phyloP scores from a whole-genome alignment of 2,113 vertebrate species.

The Callospermophilus lateralis region DNA sequence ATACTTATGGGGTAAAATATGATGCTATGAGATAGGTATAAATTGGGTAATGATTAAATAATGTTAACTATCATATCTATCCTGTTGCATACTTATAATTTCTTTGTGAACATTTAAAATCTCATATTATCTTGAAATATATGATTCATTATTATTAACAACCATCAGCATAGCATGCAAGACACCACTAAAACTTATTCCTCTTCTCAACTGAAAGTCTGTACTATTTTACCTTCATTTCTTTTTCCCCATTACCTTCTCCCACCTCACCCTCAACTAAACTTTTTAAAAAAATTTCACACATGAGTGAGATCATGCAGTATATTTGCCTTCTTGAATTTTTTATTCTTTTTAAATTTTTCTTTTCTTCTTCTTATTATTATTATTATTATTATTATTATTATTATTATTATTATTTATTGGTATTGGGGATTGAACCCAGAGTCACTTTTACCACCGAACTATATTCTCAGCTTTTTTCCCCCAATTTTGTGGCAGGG shows the following conservation, averaged over 20 bases:
- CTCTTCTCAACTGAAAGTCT: background rate
- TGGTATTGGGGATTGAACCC: no score
- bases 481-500: no score
- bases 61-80: background rate
- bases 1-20: background rate
- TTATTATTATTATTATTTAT: no score
- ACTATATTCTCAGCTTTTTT: no score
- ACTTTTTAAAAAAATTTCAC: no score
- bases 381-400: no score
- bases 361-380: no score
- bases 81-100: background rate
- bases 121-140: background rate
- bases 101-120: background rate
- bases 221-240: background rate
- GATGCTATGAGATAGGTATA: background rate
- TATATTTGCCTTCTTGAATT: no score
- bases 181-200: background rate
- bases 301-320: no score
- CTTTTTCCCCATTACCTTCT: background rate
- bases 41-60: background rate
- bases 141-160: background rate
- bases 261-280: background rate
- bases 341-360: no score
- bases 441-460: no score
- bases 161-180: background rate